Conservation (phyloP, 2,113 vertebrate species). For the Limnothrissa miodon region DNA sequence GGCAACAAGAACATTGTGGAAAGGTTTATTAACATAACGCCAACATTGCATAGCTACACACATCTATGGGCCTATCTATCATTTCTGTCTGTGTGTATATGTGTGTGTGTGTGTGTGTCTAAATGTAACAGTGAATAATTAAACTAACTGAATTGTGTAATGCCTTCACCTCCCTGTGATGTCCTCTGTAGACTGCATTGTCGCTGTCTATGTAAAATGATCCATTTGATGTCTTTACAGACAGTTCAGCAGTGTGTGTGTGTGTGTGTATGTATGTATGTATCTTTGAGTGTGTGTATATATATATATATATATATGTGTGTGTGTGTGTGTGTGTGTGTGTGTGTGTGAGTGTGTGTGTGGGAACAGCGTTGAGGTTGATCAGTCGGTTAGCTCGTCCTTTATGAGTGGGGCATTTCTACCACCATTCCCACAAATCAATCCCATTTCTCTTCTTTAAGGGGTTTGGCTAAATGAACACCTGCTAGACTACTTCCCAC, state of each 20-base stretch:
- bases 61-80: conserved; percentile 27
- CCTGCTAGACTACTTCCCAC: too few relatives aligned
- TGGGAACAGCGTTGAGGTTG: neutral
- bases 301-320: neutral
- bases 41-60: too few relatives aligned
- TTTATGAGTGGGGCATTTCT: too few relatives aligned
- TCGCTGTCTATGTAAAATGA: neutral
- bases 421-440: too few relatives aligned
- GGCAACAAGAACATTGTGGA: neutral
- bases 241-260: neutral
- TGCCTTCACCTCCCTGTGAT: neutral
- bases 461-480: too few relatives aligned
- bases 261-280: conserved; percentile 9
- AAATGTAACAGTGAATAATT: neutral
- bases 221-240: neutral
- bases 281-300: neutral
- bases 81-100: conserved; percentile 32
- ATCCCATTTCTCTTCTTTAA: too few relatives aligned
- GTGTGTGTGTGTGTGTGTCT: neutral
- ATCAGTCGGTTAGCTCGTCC: too few relatives aligned
- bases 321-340: neutral
- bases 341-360: conserved; percentile 22
- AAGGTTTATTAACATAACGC: too few relatives aligned
- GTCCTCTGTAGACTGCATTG: neutral
- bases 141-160: neutral